These are phyloP conservation scores for Ptychodera flava DNA, from an alignment of 35 echinoderm and acorn worm genomes.

Conservation along the genomic window DNA sequence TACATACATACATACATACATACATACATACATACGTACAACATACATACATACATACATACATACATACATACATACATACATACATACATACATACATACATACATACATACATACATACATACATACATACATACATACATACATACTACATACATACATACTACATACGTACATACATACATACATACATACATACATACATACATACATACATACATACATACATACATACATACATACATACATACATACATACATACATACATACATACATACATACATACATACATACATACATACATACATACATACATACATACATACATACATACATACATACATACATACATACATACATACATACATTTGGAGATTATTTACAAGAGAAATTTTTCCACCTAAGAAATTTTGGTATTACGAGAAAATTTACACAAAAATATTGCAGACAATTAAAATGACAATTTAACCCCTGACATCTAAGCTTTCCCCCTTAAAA, in stretches of 20 bases:
- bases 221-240: background rate
- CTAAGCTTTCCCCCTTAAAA: no score
- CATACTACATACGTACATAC: background rate
- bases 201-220: slow-evolving; percentile 2
- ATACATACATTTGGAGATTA: no score
- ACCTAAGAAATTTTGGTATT: no score
- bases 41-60: background rate
- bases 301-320: slow-evolving; percentile 2
- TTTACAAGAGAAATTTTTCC: no score
- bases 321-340: background rate
- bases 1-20: background rate
- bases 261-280: slow-evolving; percentile 2
- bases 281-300: slow-evolving; percentile 2
- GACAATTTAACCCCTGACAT: no score
- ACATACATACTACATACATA: background rate
- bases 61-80: slow-evolving; percentile 2
- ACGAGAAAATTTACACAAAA: no score
- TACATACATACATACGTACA: background rate
- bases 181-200: slow-evolving; percentile 2
- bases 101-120: slow-evolving; percentile 2
- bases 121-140: slow-evolving; percentile 2
- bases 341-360: slow-evolving; percentile 2
- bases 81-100: slow-evolving; percentile 2
- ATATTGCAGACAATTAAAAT: no score
- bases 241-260: background rate